Evolutionary conservation across 1,140 invertebrate genomes (phyloP), one percentile per base, ranked within the genome.

Genomic region (Diploscapter pachys): DNA sequence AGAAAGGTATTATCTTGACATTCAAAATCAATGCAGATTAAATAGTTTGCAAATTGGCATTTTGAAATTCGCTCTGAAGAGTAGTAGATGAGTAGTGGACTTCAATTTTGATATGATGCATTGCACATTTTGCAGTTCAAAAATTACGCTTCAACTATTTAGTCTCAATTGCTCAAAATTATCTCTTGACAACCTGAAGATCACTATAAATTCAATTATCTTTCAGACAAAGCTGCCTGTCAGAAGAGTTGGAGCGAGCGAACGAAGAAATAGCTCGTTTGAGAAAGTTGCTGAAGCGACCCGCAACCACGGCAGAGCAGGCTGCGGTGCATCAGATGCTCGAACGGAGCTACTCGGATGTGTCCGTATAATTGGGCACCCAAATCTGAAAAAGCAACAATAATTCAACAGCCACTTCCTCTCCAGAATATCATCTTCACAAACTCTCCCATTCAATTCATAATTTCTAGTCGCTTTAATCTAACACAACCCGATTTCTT

Each of bases 1-100:
- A 77, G 93, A 96, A 84, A 90, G 91, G 84, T 94, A 94, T 85
- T 87, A 94, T 64, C 89, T 90, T 64, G 87, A 49, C n/a, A 67
- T 74, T 53, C 61, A 50, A 53, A 59, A 69, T 11, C 4, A 80
- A 71, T 8, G 31, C n/a, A 69, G 31, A 52, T n/a, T 49, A 13
- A 66, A 31, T 31, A 31, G 1, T 31, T 31, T 72, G 31, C 54
- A 11, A 11, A 79, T 77, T 8, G 13, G 48, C 59, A 8, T 11
- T 65, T 67, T 31, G 31, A 31, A 31, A 31, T 31, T 31, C 31
- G 31, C 31, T 31, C 31, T 31, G 31, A 31, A 31, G 31, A 31
- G 31, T 31, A 31, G 31, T 1, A 1, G 31, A 31, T 1, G 31
- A 31, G 31, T 31, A 31, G 31, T 1, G 31, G 31, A 31, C 31